Conservation (phyloP, 2,797 vertebrate species). For the Craterocephalus amniculus region DNA sequence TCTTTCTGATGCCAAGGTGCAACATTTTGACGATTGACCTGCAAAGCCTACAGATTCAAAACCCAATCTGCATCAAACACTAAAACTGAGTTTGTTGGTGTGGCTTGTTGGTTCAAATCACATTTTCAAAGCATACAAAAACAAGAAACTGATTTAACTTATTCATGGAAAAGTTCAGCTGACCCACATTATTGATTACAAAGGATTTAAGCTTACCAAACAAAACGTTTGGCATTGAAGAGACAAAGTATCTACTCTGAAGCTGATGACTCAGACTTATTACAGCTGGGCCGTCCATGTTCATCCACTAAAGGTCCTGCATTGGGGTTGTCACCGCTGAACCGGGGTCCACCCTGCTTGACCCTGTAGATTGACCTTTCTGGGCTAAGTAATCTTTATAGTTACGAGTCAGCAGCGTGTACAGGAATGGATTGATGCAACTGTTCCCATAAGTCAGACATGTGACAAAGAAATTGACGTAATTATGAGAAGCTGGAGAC, state of each 20-base stretch:
- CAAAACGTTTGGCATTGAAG: neutral
- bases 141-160: no score
- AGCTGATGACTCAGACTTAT: neutral
- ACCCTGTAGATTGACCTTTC: constrained; percentile 71
- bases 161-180: no score
- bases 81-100: neutral
- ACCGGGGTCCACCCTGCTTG: constrained; percentile 71
- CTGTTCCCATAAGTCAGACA: constrained; percentile 91
- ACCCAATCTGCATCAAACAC: neutral
- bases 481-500: constrained; percentile 79
- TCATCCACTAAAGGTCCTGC: constrained; percentile 59
- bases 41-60: no score
- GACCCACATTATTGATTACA: neutral
- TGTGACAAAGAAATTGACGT: constrained; percentile 88
- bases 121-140: neutral
- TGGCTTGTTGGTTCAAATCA: neutral
- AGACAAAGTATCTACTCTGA: constrained; percentile 15
- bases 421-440: constrained; percentile 89
- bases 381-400: constrained; percentile 77
- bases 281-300: rapidly evolving
- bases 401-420: constrained; percentile 85
- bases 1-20: no score
- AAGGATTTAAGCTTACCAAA: neutral
- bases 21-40: no score
- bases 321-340: constrained; percentile 60